These are phyloP conservation scores for Pseudomyrmex sp. DNA, from an alignment of 1,140 invertebrate genomes.

Conservation along the genomic window DNA sequence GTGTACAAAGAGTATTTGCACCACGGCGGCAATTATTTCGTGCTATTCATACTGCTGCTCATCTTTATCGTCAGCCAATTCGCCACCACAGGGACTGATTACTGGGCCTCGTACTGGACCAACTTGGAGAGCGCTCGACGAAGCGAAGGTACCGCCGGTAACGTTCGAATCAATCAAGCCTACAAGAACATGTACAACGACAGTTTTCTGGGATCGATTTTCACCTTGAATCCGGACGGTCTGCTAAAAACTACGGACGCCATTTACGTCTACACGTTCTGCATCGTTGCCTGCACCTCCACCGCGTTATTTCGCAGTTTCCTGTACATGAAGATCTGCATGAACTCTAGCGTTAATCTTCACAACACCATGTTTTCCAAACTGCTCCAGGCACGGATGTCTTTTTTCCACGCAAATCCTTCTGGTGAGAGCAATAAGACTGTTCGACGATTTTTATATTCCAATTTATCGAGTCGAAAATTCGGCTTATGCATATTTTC, in stretches of 20 bases:
- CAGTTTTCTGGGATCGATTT: constrained; percentile 56
- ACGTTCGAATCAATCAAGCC: fast-evolving
- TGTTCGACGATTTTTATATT: too few species aligned
- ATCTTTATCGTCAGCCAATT: constrained; percentile 89
- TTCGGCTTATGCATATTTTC: not conserved
- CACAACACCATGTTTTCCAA: constrained; percentile 94
- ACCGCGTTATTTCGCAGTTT: constrained; percentile 87
- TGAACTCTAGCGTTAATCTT: constrained; percentile 91
- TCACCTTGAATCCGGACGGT: constrained; percentile 72
- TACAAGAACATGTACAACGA: constrained; percentile 48
- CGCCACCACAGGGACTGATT: constrained; percentile 90
- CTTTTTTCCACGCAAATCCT: constrained; percentile 94
- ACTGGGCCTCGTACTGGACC: constrained; percentile 92
- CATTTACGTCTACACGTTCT: constrained; percentile 83
- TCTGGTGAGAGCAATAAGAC: constrained; percentile 85
- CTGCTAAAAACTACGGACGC: constrained; percentile 66
- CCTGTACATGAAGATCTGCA: constrained; percentile 92
- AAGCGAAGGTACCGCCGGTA: not conserved
- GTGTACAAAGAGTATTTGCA: constrained; percentile 89
- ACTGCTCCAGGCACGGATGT: constrained; percentile 91
- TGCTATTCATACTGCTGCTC: constrained; percentile 86
- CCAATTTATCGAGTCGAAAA: not conserved
- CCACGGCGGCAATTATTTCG: constrained; percentile 87
- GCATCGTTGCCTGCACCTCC: constrained; percentile 80
- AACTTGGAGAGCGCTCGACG: constrained; percentile 82